Conservation (phyloP, 92 coral and sea anemone genomes). For the Porites lobata region DNA sequence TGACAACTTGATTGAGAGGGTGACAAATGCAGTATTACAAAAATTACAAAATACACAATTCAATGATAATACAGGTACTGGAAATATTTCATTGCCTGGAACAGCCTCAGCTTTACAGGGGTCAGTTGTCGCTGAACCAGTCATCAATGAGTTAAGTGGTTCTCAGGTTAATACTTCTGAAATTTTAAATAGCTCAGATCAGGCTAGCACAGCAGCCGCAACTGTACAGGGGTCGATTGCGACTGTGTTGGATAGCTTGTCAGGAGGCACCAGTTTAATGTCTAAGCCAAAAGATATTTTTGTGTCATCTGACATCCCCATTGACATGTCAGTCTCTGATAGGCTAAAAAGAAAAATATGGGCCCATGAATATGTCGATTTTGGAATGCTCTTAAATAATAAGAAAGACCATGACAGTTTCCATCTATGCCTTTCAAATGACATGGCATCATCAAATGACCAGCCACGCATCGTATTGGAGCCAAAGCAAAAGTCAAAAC, state of each 20-base stretch:
- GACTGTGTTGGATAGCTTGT: conserved; percentile 7
- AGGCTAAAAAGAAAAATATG: conserved; percentile 26
- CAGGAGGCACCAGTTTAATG: not conserved
- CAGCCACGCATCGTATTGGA: conserved; percentile 26
- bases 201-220: not conserved
- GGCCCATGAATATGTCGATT: conserved; percentile 37
- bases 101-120: conserved; percentile 21
- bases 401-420: conserved; percentile 1
- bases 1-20: not conserved
- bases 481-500: conserved; percentile 21
- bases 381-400: conserved; percentile 15
- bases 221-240: conserved; percentile 35
- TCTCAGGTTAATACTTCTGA: not conserved
- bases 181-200: not conserved
- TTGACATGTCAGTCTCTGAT: conserved; percentile 9
- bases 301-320: conserved; percentile 45
- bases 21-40: not conserved
- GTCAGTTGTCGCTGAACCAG: conserved; percentile 10
- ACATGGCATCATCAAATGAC: not conserved
- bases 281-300: conserved; percentile 30
- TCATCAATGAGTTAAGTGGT: not conserved
- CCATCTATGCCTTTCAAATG: conserved; percentile 7
- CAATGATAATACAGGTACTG: conserved; percentile 10
- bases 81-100: not conserved
- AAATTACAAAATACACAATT: not conserved